Evolutionary conservation across 2,888 invertebrate genomes (phyloP), one percentile per base, ranked within the genome.

Genomic region (Ryuthela nishihirai): DNA sequence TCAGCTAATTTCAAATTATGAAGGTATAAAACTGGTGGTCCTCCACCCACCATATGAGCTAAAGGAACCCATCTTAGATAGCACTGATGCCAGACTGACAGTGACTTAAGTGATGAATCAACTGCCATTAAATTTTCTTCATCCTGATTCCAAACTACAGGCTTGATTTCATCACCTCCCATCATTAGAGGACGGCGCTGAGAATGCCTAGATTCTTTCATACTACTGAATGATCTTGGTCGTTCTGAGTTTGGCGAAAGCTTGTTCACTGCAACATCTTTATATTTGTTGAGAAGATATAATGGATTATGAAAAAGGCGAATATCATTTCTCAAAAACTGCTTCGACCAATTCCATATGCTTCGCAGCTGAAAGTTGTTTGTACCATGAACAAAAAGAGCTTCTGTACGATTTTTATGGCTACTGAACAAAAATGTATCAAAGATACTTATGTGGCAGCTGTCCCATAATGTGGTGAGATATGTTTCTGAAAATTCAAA

Each of bases 401-500:
- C 88, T 34, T 82, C 75, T 21, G 81, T 77, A 4, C 90, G 77
- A 68, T 90, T 89, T 65, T 84, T 80, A 65, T 87, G 86, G 67
- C 85, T 86, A 75, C 93, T 90, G 72, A 94, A 94, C 56, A 94
- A 81, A 78, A 95, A 95, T 32, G 93, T 93, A 69, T 92, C 91
- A 71, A 93, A 93, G 46, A 94, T 79, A 10, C 93, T 89, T 67
- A 91, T 80, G 69, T 90, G 87, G 12, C 85, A 83, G 25, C 87
- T 82, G 75, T 97, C 95, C 92, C 94, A 94, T 23, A 97, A 73
- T 0, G 90, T 85, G 1, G 91, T 90, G 66, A 98, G 81, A 75
- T 92, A 93, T 0, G 88, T 89, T 76, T 93, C 91, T 17, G 90
- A 86, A 78, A 89, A 92, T 76, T 93, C 89, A 77, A 97, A 94